phyloP scores from a whole-genome alignment of 2,113 vertebrate species.

The Laterallus jamaicensis region DNA sequence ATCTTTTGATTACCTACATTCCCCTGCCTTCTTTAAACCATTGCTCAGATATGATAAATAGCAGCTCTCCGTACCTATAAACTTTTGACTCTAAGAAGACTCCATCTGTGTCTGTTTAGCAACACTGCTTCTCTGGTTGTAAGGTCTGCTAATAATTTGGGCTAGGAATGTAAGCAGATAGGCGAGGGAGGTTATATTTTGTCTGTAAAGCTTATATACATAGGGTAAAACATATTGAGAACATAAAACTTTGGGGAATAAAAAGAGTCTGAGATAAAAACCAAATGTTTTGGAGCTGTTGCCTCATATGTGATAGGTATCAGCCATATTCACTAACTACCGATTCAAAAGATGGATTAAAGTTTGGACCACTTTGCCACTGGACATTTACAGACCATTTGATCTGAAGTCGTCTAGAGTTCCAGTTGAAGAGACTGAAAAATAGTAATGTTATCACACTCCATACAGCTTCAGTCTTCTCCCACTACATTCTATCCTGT shows the following conservation, averaged over 20 bases:
- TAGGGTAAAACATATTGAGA: constrained; percentile 35
- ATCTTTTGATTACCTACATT: constrained; percentile 34
- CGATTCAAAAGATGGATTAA: neutral
- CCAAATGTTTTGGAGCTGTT: neutral
- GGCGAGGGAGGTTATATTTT: constrained; percentile 22
- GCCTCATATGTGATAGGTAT: neutral
- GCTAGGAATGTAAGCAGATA: constrained; percentile 41
- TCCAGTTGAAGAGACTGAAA: neutral
- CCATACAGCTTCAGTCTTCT: neutral
- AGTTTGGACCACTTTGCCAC: neutral
- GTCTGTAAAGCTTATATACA: constrained; percentile 28
- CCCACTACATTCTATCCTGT: neutral
- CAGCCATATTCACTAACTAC: neutral
- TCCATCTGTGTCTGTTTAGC: constrained; percentile 46
- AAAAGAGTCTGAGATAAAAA: constrained; percentile 33
- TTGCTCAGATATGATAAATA: constrained; percentile 25
- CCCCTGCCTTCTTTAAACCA: neutral
- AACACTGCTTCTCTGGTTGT: constrained; percentile 31
- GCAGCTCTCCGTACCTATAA: constrained; percentile 4
- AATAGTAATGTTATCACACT: neutral
- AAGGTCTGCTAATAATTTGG: constrained; percentile 55
- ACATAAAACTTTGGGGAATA: constrained; percentile 18
- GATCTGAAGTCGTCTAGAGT: neutral
- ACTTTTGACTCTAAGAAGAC: constrained; percentile 28
- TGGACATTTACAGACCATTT: neutral